These are phyloP conservation scores for Rhyzopertha dominica DNA, from an alignment of 1,140 invertebrate species.

Conservation along the genomic window DNA sequence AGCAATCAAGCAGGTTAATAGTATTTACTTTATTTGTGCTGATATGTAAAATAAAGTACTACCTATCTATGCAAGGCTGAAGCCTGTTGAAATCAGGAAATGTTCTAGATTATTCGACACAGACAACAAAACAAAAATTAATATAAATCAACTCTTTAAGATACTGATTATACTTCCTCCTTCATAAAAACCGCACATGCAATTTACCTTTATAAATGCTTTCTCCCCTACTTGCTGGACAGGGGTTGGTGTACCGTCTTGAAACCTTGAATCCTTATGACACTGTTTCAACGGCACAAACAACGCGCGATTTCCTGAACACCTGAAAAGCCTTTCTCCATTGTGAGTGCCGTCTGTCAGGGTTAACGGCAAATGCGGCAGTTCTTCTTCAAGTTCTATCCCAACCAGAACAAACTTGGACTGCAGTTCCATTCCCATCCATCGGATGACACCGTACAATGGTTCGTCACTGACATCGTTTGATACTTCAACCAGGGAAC, in stretches of 20 bases:
- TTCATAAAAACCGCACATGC: too few relatives aligned
- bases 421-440: constrained; percentile 64
- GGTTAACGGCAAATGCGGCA: constrained; percentile 51
- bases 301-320: constrained; percentile 63
- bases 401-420: constrained; percentile 48
- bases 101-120: too few relatives aligned
- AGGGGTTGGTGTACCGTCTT: constrained; percentile 52
- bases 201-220: constrained; percentile 43
- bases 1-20: too few relatives aligned
- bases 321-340: constrained; percentile 65
- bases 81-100: too few relatives aligned
- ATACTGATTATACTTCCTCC: too few relatives aligned
- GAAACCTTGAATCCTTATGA: constrained; percentile 70
- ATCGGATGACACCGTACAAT: constrained; percentile 77
- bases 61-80: too few relatives aligned
- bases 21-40: too few relatives aligned
- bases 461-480: constrained; percentile 52
- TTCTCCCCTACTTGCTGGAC: constrained; percentile 44
- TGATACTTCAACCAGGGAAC: constrained; percentile 68
- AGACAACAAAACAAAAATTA: too few relatives aligned
- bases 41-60: too few relatives aligned
- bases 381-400: constrained; percentile 69
- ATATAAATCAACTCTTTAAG: too few relatives aligned
- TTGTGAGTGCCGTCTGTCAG: constrained; percentile 74
- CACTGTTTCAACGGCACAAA: constrained; percentile 76